phyloP scores from a whole-genome alignment of 2,113 vertebrate genomes.

The Antechinus stuartii region DNA sequence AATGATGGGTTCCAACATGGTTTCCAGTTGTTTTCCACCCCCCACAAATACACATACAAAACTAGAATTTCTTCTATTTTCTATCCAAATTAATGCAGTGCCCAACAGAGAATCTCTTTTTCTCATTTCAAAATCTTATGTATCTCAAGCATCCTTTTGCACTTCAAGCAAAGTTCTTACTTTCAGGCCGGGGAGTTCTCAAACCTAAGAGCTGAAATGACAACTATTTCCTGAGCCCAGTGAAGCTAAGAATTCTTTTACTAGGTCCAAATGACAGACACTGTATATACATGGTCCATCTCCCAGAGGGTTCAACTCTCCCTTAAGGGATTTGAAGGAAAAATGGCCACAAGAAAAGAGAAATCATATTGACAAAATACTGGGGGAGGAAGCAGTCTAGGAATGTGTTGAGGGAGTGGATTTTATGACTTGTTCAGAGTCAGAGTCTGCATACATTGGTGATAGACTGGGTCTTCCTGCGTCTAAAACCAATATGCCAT shows the following conservation, averaged over 20 bases:
- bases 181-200: background rate
- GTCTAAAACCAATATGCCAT: background rate
- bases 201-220: background rate
- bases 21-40: background rate
- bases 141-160: background rate
- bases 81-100: background rate
- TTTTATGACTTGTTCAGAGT: background rate
- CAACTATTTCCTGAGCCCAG: background rate
- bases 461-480: background rate
- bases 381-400: background rate
- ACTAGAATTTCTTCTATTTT: background rate
- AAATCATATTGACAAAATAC: background rate
- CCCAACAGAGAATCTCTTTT: background rate
- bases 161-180: background rate
- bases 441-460: background rate
- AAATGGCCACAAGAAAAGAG: background rate
- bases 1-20: background rate
- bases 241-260: background rate
- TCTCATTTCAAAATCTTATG: background rate
- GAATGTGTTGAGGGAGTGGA: background rate
- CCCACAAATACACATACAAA: background rate
- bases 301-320: background rate
- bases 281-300: background rate
- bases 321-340: background rate
- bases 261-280: background rate